A percentile compares a stretch with the other conserved stretches of the same genome.
Evolutionary conservation across 2,113 vertebrate genomes (phyloP).

Genomic region (Charina bottae): DNA sequence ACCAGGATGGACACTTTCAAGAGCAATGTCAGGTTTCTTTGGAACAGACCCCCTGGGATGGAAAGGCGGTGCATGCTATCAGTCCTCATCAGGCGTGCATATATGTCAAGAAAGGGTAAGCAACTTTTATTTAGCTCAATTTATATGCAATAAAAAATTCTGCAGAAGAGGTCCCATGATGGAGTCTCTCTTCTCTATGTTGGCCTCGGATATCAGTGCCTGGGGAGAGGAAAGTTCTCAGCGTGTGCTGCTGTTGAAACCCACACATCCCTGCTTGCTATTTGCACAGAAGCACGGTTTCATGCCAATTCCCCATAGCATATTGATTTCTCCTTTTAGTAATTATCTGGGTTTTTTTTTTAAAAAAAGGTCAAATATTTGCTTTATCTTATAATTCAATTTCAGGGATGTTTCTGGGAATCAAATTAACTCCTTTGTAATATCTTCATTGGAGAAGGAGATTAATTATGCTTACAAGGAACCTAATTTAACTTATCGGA

Average conservation of each 20-base stretch:
- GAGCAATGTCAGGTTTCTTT: neutral
- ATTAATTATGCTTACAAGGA: constrained; percentile 85
- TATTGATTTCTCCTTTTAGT: constrained; percentile 72
- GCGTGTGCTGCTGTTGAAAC: constrained; percentile 12
- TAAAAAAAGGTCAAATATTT: constrained; percentile 82
- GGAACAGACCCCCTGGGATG: neutral
- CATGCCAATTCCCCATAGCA: constrained; percentile 69
- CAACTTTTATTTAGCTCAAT: neutral
- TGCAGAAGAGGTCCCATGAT: neutral
- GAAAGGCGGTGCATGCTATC: neutral
- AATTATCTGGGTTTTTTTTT: constrained; percentile 71
- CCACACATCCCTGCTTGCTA: constrained; percentile 45
- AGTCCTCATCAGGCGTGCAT: neutral
- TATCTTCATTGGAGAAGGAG: constrained; percentile 83
- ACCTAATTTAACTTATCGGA: constrained; percentile 86
- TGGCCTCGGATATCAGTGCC: neutral
- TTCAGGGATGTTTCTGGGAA: constrained; percentile 81
- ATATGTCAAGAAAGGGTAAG: neutral
- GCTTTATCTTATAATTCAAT: constrained; percentile 85
- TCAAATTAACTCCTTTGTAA: constrained; percentile 81
- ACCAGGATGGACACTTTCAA: neutral
- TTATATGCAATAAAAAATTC: neutral
- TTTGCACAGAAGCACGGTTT: constrained; percentile 57
- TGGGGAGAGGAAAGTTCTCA: neutral
- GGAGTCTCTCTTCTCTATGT: neutral